Conservation (phyloP, 37 sponge, comb jelly and placozoan species). For the Spongilla lacustris region DNA sequence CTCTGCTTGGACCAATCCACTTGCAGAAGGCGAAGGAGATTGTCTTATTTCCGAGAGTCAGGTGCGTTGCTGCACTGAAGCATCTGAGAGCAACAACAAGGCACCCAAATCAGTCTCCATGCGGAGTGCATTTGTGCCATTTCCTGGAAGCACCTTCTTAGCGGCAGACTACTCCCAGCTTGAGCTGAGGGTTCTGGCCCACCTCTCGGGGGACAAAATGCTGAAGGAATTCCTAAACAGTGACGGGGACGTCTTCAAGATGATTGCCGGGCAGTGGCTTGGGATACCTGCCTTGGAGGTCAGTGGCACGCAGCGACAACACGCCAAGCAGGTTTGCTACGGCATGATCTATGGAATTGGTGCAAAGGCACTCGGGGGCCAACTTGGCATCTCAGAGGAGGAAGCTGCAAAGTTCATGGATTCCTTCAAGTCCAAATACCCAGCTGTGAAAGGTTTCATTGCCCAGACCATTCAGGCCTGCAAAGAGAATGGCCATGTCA, state of each 20-base stretch:
- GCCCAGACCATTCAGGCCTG: constrained; percentile 66
- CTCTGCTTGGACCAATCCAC: neutral
- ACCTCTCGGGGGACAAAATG: constrained; percentile 82
- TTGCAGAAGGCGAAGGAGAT: too few relatives aligned
- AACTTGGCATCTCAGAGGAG: constrained; percentile 76
- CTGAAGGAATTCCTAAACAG: constrained; percentile 70
- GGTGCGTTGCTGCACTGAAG: neutral
- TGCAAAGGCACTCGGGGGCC: constrained; percentile 75
- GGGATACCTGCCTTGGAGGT: constrained; percentile 47
- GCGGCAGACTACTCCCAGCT: constrained; percentile 98
- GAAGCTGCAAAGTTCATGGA: constrained; percentile 92
- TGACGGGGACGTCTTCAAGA: constrained; percentile 92
- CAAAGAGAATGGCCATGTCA: constrained; percentile 75
- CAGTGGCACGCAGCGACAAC: constrained; percentile 75
- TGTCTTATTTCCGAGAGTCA: constrained; percentile 32
- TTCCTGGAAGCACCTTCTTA: constrained; percentile 69
- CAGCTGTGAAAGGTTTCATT: constrained; percentile 70
- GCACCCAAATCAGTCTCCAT: constrained; percentile 56
- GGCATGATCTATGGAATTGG: constrained; percentile 99
- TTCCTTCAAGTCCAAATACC: constrained; percentile 84
- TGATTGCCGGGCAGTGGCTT: constrained; percentile 91
- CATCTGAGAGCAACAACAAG: neutral
- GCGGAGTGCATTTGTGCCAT: constrained; percentile 82
- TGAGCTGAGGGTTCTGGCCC: constrained; percentile 93
- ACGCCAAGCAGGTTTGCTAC: constrained; percentile 96